Evolutionary conservation across 2,797 vertebrate genomes (phyloP).

Genomic region (Tapirus indicus): DNA sequence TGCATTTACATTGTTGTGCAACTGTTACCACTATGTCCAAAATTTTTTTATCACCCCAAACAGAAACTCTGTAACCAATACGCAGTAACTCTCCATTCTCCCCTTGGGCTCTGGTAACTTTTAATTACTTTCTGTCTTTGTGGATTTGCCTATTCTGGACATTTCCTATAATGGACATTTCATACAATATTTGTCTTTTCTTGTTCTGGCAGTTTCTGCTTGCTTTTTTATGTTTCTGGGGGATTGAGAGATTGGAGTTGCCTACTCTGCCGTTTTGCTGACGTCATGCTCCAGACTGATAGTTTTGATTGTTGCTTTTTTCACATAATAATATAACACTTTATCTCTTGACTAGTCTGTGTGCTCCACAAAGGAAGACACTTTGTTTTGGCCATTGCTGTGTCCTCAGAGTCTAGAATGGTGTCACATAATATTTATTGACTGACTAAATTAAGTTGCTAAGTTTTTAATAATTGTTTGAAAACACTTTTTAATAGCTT

Average conservation of each 20-base stretch:
- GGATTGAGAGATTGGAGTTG: background rate
- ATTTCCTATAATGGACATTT: background rate
- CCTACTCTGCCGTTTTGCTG: background rate
- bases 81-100: background rate
- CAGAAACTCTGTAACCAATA: background rate
- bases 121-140: background rate
- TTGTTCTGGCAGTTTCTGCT: background rate
- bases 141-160: background rate
- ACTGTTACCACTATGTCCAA: background rate
- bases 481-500: background rate
- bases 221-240: background rate
- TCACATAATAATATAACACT: background rate
- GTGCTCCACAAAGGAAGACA: background rate
- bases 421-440: background rate
- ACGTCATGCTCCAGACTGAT: background rate
- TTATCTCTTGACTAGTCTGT: background rate
- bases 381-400: background rate
- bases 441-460: background rate
- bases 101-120: background rate
- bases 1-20: background rate
- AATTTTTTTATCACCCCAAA: background rate
- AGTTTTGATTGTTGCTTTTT: background rate
- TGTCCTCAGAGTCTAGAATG: background rate
- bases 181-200: background rate
- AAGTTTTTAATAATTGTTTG: background rate